phyloP scores from a whole-genome alignment of 2,888 invertebrate species.

The Amiota minor region DNA sequence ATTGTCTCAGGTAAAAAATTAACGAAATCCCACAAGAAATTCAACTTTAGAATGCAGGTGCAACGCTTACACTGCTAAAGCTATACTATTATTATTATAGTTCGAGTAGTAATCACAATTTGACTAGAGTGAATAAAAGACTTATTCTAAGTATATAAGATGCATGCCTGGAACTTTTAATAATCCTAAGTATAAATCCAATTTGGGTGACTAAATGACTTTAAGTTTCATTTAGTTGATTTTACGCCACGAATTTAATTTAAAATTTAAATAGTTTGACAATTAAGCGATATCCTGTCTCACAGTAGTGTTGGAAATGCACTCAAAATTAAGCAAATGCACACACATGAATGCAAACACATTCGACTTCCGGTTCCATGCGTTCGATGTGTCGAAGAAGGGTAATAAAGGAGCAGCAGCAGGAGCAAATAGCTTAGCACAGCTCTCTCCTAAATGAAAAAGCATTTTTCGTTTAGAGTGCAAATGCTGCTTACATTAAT shows the following conservation, averaged over 20 bases:
- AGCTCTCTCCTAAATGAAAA: too few species aligned
- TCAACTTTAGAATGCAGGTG: too few species aligned
- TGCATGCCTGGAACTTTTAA: too few species aligned
- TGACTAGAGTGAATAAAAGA: too few species aligned
- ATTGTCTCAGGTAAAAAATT: too few species aligned
- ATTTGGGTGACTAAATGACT: too few species aligned
- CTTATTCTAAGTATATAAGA: too few species aligned
- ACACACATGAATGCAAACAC: slow-evolving; percentile 7
- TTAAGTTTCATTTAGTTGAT: not conserved
- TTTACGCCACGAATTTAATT: slow-evolving; percentile 30
- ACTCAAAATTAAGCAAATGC: slow-evolving; percentile 12
- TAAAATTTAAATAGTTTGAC: slow-evolving; percentile 59
- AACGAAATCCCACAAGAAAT: too few species aligned
- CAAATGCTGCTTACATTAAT: not conserved
- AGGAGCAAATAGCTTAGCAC: not conserved
- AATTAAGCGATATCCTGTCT: slow-evolving; percentile 58
- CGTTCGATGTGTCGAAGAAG: slow-evolving; percentile 13
- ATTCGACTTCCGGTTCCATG: slow-evolving; percentile 51
- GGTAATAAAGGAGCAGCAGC: not conserved
- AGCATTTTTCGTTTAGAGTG: not conserved
- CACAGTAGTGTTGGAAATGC: slow-evolving; percentile 18
- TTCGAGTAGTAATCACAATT: too few species aligned
- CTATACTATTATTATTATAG: too few species aligned
- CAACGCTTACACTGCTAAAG: too few species aligned
- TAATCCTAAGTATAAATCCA: too few species aligned